A percentile compares a stretch with the other conserved stretches of the same genome.
Evolutionary conservation across 1,140 invertebrate species (phyloP).

Genomic region (Calephelis virginiensis): DNA sequence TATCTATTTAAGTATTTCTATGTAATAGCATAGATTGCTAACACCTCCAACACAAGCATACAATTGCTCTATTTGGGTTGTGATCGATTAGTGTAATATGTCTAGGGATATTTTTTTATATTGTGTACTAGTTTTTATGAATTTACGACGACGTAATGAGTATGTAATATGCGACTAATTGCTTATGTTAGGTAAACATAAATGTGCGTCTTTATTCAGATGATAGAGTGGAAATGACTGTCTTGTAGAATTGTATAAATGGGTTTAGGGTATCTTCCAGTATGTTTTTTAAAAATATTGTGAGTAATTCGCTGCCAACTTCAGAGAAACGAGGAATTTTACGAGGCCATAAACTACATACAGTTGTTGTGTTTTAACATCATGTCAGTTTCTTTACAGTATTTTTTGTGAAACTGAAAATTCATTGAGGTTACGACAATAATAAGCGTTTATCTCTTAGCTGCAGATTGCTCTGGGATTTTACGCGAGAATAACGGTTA

Average conservation of each 20-base stretch:
- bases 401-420: background rate
- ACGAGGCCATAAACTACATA: slow-evolving; percentile 22
- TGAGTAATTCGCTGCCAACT: slow-evolving; percentile 21
- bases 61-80: too few species aligned
- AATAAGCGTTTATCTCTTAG: background rate
- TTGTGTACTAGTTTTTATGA: too few species aligned
- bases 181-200: too few species aligned
- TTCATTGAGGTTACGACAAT: background rate
- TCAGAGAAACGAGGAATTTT: slow-evolving; percentile 24
- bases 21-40: too few species aligned
- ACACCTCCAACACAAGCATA: too few species aligned
- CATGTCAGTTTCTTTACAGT: background rate
- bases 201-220: background rate
- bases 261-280: background rate
- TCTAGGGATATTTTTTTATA: too few species aligned
- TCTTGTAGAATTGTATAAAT: background rate
- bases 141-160: too few species aligned
- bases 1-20: too few species aligned
- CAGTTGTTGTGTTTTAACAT: background rate
- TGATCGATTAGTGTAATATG: too few species aligned
- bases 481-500: too few species aligned
- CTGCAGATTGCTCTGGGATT: too few species aligned
- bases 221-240: background rate
- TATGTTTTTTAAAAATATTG: slow-evolving; percentile 17
- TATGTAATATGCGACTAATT: too few species aligned